These are phyloP conservation scores for Dipodomys ordii DNA, from an alignment of 2,113 vertebrate genomes.

Conservation along the genomic window DNA sequence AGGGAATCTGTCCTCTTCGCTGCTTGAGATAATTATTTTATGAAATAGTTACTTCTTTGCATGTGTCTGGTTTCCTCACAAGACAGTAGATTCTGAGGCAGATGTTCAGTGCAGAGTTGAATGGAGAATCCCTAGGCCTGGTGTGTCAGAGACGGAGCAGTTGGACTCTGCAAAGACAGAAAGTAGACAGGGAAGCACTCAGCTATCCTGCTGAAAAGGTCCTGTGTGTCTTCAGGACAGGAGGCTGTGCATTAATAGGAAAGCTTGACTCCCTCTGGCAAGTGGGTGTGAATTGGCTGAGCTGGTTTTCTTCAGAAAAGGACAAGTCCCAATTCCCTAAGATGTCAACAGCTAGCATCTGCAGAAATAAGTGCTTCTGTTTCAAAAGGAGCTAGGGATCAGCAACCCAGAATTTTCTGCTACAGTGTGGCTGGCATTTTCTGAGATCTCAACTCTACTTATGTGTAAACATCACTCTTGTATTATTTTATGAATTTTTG, in stretches of 20 bases:
- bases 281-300: neutral
- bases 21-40: neutral
- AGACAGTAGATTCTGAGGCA: neutral
- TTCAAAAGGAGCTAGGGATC: neutral
- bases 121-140: neutral
- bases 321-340: too few relatives aligned
- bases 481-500: neutral
- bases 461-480: neutral
- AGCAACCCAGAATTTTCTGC: accelerated
- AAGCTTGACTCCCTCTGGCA: neutral
- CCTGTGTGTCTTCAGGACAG: neutral
- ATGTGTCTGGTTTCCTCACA: neutral
- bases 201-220: neutral
- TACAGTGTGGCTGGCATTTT: neutral
- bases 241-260: neutral
- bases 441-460: neutral
- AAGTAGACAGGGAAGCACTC: too few relatives aligned
- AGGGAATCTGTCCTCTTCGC: neutral
- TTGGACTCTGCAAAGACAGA: neutral
- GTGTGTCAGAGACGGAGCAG: too few relatives aligned
- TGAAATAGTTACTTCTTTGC: neutral
- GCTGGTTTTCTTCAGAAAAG: neutral
- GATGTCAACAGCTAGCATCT: neutral
- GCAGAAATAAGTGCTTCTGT: neutral
- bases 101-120: neutral